Evolutionary conservation across 2,888 invertebrate species (phyloP).

Genomic region (Nomada ruficornis): DNA sequence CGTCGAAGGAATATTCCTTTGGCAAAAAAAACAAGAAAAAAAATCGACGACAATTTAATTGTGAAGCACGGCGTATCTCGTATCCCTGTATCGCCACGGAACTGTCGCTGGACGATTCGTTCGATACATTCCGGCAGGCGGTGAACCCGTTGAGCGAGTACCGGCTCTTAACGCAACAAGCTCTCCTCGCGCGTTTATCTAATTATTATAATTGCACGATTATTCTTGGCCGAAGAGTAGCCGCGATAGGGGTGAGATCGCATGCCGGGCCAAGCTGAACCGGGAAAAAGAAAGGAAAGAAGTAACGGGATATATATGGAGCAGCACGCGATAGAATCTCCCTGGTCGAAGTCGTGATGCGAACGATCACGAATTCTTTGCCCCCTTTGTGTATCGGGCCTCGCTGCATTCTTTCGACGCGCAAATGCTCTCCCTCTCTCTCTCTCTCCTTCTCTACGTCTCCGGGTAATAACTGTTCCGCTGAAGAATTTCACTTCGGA

Average conservation of each 20-base stretch:
- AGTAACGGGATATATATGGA: conserved; percentile 68
- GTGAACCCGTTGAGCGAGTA: conserved; percentile 64
- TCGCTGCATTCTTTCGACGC: conserved; percentile 61
- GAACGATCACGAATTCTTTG: conserved; percentile 80
- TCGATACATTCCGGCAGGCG: conserved; percentile 28
- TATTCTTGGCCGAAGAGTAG: conserved; percentile 72
- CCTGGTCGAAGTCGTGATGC: conserved; percentile 68
- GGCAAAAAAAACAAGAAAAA: not conserved
- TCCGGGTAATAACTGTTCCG: conserved; percentile 57
- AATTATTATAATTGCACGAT: conserved; percentile 83
- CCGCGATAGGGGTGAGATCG: conserved; percentile 62
- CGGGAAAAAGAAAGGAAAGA: conserved; percentile 65
- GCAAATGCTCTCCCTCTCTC: conserved; percentile 26
- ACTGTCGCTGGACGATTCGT: conserved; percentile 19
- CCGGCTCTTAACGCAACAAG: conserved; percentile 68
- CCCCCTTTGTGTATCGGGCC: conserved; percentile 63
- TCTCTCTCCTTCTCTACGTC: not conserved
- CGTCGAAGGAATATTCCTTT: not conserved
- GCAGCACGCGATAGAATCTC: conserved; percentile 79
- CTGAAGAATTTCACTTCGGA: conserved; percentile 45
- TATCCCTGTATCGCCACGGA: not conserved
- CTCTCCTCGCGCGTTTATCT: conserved; percentile 78
- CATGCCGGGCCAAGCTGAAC: conserved; percentile 48
- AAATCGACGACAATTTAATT: conserved; percentile 41
- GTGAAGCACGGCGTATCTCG: conserved; percentile 26